A percentile compares a stretch with the other conserved stretches of the same genome.
phyloP scores from a whole-genome alignment of 1,140 invertebrate genomes.

The Pogonomyrmex barbatus region DNA sequence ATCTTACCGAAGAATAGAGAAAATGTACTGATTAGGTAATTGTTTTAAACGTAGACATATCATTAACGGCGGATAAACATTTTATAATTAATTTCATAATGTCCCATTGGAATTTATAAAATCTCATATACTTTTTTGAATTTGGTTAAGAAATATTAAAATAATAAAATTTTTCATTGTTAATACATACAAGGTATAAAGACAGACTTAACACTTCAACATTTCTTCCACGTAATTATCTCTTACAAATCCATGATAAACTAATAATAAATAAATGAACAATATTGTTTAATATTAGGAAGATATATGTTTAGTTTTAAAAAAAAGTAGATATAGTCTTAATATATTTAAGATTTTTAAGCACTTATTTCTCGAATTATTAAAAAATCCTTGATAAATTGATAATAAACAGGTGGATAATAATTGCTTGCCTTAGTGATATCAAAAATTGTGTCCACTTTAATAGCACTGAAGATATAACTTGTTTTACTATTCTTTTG shows the following conservation, averaged over 20 bases:
- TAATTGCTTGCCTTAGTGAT: constrained; percentile 75
- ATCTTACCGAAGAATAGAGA: constrained; percentile 77
- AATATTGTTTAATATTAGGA: no score
- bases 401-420: not conserved
- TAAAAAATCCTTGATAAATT: constrained; percentile 4
- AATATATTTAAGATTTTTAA: constrained; percentile 19
- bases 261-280: no score
- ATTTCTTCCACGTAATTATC: no score
- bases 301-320: no score
- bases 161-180: no score
- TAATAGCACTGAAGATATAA: constrained; percentile 75
- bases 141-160: no score
- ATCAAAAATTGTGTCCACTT: constrained; percentile 83
- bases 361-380: constrained; percentile 2
- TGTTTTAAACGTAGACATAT: constrained; percentile 72
- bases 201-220: no score
- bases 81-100: constrained; percentile 79
- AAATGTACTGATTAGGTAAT: constrained; percentile 76
- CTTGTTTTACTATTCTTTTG: constrained; percentile 71
- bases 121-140: no score
- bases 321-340: not conserved
- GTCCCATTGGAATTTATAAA: constrained; percentile 82
- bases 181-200: no score
- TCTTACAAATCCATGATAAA: no score
- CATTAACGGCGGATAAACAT: constrained; percentile 73